These are phyloP conservation scores for Pterocles orientalis DNA, from an alignment of 2,113 vertebrate genomes.

Conservation along the genomic window DNA sequence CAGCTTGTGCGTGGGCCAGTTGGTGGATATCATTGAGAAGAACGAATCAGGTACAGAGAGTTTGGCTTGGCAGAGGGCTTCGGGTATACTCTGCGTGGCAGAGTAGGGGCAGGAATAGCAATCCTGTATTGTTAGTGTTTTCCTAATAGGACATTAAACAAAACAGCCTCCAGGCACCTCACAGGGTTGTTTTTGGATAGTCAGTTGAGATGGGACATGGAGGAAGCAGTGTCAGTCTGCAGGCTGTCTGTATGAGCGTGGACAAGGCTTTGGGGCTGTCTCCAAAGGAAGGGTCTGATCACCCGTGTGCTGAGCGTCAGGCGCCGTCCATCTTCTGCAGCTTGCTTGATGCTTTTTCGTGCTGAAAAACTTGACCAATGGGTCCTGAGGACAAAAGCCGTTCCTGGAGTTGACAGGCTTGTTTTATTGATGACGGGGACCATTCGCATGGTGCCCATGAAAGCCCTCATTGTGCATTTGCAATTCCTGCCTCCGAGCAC, in stretches of 20 bases:
- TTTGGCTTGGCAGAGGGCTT: not conserved
- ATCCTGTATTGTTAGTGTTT: not conserved
- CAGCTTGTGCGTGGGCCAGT: conserved; percentile 92
- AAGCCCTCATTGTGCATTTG: not conserved
- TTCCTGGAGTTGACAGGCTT: not conserved
- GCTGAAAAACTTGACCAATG: not conserved
- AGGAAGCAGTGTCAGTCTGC: not conserved
- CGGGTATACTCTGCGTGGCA: fast-evolving
- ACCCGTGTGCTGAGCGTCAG: not conserved
- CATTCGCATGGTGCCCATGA: not conserved
- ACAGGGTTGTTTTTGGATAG: not conserved
- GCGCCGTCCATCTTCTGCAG: not conserved
- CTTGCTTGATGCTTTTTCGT: not conserved
- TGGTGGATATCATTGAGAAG: conserved; percentile 99
- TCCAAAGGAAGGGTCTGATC: not conserved
- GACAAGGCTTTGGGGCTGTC: not conserved
- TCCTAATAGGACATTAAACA: not conserved
- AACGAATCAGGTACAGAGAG: conserved; percentile 90
- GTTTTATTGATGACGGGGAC: not conserved
- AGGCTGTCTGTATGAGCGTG: not conserved
- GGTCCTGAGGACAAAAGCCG: not conserved
- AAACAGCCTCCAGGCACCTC: not conserved
- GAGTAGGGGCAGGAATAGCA: not conserved
- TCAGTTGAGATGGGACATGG: not conserved
- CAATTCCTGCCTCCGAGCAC: not conserved